Evolutionary conservation across 2,113 vertebrate genomes (phyloP), one percentile per base, ranked within the genome.

Genomic region (Hylia prasina): DNA sequence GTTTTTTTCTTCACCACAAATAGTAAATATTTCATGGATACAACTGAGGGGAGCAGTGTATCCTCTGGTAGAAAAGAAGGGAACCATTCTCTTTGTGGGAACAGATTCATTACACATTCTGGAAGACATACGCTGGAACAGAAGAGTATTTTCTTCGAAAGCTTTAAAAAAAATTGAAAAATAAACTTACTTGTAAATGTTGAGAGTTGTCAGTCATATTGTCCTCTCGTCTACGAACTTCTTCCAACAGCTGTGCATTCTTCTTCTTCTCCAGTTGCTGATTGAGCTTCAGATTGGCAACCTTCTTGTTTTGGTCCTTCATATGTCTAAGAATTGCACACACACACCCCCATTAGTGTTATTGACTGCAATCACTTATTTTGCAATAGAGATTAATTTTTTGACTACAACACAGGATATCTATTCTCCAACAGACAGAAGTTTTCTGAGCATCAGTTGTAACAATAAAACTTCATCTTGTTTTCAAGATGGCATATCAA

Each of bases 301-400:
- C 98, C 90, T 99, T 99, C 97, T 99, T 99, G 91, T 96, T 98
- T 96, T 99, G 98, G 91, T 99, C 99, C 93, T 98, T 99, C 97
- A 99, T 98, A 92, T 99, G 98, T 97, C 99, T 99, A 97, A 91
- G 95, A 96, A 98, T 97, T 90, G 87, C 39, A 95, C 48, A 90
- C 53, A 95, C 48, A 89, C 45, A 35, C 3, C 9, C 3, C 9
- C 37, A 37, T 94, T 84, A 90, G 47, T 53, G n/a, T 71, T 79
- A 89, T 58, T 63, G 35, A 73, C 23, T 84, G 31, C n/a, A 89
- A 58, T 56, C 25, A 42, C 22, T 56, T 51, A 22, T 68, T n/a
- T 66, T 53, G 68, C 37, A 51, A 31, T 5, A 45, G 18, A 92
- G 45, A 77, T 48, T 80, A 69, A 80, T 45, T 70, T 16, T 77